These are phyloP conservation scores for Tridacna gigas DNA, from an alignment of 2,888 invertebrate genomes.

Conservation along the genomic window DNA sequence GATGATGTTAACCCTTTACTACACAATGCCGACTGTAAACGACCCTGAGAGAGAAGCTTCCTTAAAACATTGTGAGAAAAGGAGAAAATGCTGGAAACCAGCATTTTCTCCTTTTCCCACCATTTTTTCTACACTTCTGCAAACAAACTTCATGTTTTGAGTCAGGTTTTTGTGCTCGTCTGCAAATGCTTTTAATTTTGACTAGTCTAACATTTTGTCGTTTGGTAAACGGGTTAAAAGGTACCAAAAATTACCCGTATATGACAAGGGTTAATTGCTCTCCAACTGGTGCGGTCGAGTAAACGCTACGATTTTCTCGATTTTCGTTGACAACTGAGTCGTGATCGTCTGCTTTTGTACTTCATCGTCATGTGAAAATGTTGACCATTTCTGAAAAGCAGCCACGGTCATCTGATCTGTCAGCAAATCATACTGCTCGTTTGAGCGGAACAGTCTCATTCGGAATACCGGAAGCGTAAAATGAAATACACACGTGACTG, in stretches of 20 bases:
- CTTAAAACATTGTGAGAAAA: background rate
- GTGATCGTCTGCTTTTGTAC: slow-evolving; percentile 20
- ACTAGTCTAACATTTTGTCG: too few relatives aligned
- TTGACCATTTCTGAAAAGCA: slow-evolving; percentile 45
- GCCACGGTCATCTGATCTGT: slow-evolving; percentile 45
- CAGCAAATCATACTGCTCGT: slow-evolving; percentile 63
- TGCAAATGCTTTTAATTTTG: too few relatives aligned
- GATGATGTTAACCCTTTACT: too few relatives aligned
- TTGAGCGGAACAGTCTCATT: slow-evolving; percentile 60
- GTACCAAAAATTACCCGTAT: background rate
- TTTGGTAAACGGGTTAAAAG: background rate
- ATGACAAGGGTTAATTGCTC: background rate
- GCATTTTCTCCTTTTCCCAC: slow-evolving; percentile 14
- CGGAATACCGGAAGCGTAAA: slow-evolving; percentile 60
- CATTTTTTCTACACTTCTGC: slow-evolving; percentile 3
- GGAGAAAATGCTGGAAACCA: background rate
- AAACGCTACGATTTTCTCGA: slow-evolving; percentile 18
- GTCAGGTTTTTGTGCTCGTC: too few relatives aligned
- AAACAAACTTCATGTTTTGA: too few relatives aligned
- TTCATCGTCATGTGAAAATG: slow-evolving; percentile 31
- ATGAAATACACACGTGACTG: slow-evolving; percentile 61
- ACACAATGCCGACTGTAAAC: too few relatives aligned
- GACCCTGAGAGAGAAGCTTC: too few relatives aligned
- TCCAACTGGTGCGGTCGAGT: background rate
- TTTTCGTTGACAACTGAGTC: slow-evolving; percentile 25